Conservation (phyloP, 2,888 invertebrate species). For the Congeria kusceri region DNA sequence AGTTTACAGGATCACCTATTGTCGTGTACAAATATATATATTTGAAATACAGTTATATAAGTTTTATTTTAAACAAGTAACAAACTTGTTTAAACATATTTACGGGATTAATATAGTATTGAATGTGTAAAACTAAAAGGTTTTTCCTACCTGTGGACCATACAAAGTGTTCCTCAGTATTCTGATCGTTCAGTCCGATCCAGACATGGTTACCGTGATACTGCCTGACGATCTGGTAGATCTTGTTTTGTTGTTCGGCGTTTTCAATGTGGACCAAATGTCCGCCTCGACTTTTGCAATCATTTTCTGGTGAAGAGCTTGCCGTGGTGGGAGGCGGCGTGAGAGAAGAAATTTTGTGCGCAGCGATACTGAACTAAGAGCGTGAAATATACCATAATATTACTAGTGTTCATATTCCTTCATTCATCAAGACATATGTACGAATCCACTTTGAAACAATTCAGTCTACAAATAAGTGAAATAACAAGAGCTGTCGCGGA, state of each 20-base stretch:
- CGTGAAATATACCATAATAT: no score
- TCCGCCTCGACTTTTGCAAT: not conserved
- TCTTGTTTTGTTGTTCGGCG: not conserved
- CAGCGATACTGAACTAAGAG: not conserved
- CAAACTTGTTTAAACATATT: no score
- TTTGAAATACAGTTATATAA: no score
- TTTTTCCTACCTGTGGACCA: not conserved
- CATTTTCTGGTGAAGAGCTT: not conserved
- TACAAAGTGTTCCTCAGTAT: not conserved
- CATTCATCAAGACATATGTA: no score
- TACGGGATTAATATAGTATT: no score
- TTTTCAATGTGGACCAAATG: not conserved
- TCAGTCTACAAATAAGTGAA: no score
- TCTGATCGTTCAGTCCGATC: not conserved
- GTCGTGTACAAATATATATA: no score
- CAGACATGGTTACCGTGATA: slow-evolving; percentile 1
- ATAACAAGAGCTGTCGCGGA: no score
- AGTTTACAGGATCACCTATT: not conserved
- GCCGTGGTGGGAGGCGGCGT: not conserved
- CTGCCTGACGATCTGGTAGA: not conserved
- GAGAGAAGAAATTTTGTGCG: not conserved
- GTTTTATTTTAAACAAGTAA: no score
- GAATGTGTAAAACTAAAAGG: no score
- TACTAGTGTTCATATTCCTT: no score
- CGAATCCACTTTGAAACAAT: no score